These are phyloP conservation scores for Cecropterus lyciades DNA, from an alignment of 1,140 invertebrate species.

Conservation along the genomic window DNA sequence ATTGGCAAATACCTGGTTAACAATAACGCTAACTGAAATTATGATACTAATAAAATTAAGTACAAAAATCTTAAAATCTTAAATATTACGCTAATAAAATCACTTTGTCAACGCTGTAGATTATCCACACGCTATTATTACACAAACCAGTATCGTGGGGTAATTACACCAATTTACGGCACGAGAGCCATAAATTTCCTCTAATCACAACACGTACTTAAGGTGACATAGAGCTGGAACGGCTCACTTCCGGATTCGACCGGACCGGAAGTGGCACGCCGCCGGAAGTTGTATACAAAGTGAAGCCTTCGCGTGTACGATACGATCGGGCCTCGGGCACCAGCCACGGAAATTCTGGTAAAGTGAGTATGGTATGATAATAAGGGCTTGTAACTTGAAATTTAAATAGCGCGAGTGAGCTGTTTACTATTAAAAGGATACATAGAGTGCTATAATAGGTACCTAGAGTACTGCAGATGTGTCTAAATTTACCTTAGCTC, in stretches of 20 bases:
- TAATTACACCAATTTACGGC: constrained; percentile 56
- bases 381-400: constrained; percentile 25
- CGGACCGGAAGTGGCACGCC: constrained; percentile 65
- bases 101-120: constrained; percentile 18
- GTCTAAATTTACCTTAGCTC: too few species aligned
- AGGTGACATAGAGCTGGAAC: constrained; percentile 77
- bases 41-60: too few species aligned
- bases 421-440: neutral
- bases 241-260: constrained; percentile 66
- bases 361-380: constrained; percentile 25
- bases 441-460: too few species aligned
- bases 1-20: too few species aligned
- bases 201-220: constrained; percentile 78
- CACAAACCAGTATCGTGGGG: constrained; percentile 27
- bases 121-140: constrained; percentile 17
- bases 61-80: too few species aligned
- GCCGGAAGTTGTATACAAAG: constrained; percentile 82
- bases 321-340: constrained; percentile 41
- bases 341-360: constrained; percentile 31
- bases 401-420: constrained; percentile 11
- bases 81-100: too few species aligned
- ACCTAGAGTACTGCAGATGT: too few species aligned
- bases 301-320: constrained; percentile 75
- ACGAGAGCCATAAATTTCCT: constrained; percentile 66
- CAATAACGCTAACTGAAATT: too few species aligned